Conservation (phyloP, 2,113 vertebrate species). For the Sinocyclocheilus grahami region DNA sequence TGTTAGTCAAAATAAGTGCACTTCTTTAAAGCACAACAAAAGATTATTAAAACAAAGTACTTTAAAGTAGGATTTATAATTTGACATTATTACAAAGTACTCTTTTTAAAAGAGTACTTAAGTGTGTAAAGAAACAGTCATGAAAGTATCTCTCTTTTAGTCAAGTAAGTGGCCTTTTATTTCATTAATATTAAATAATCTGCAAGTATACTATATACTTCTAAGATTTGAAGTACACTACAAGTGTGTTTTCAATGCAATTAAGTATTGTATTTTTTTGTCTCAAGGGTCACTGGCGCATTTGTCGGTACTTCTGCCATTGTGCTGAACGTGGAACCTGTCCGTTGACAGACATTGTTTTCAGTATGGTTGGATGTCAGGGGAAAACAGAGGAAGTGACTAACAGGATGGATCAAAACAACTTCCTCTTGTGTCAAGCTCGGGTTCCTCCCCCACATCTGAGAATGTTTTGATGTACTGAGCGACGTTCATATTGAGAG, state of each 20-base stretch:
- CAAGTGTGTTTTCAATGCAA: neutral
- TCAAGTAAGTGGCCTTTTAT: neutral
- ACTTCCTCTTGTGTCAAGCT: conserved; percentile 18
- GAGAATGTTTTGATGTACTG: neutral
- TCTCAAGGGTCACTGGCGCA: neutral
- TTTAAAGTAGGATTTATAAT: no score
- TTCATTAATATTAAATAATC: neutral
- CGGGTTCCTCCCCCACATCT: neutral
- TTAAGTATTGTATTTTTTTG: neutral
- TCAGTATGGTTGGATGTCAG: neutral
- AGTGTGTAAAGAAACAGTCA: neutral
- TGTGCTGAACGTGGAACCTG: conserved; percentile 3
- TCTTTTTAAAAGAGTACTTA: no score
- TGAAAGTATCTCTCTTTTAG: neutral
- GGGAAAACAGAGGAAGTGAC: conserved; percentile 12
- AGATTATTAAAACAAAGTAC: neutral
- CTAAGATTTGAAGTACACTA: neutral
- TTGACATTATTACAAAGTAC: no score
- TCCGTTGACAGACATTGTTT: conserved; percentile 4
- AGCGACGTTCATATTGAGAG: neutral
- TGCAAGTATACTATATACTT: neutral
- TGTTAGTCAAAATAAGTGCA: neutral
- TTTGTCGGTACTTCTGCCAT: conserved; percentile 8
- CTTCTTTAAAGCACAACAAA: neutral
- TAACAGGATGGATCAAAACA: neutral